phyloP scores from a whole-genome alignment of 2,797 vertebrate genomes.

The Cephalopachus bancanus region DNA sequence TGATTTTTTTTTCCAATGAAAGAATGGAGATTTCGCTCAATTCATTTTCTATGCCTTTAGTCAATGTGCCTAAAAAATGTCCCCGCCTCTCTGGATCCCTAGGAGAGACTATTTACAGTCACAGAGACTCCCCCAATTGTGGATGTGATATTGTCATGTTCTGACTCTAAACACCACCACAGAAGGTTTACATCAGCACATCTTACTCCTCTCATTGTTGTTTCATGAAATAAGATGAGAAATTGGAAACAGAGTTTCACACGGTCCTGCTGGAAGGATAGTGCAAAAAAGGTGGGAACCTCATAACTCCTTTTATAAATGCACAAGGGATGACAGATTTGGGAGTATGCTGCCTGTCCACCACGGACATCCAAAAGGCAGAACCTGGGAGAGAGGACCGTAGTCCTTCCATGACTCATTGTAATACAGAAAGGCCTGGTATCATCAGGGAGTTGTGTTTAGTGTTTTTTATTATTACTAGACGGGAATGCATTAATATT shows the following conservation, averaged over 20 bases:
- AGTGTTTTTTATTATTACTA: conserved; percentile 81
- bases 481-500: conserved; percentile 86
- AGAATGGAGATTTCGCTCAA: conserved; percentile 28
- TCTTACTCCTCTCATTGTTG: conserved; percentile 5
- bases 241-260: conserved; percentile 49
- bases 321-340: background rate
- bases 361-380: background rate
- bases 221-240: conserved; percentile 52
- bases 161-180: conserved; percentile 54
- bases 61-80: background rate
- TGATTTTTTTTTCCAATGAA: background rate
- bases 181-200: conserved; percentile 51
- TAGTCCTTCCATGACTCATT: background rate
- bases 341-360: background rate
- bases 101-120: background rate
- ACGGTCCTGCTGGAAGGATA: background rate
- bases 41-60: conserved; percentile 32
- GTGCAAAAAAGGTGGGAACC: conserved; percentile 39
- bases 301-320: conserved; percentile 26
- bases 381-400: background rate
- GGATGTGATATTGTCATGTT: conserved; percentile 28
- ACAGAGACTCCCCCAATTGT: background rate
- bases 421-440: conserved; percentile 66
- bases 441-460: conserved; percentile 68
- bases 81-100: background rate